Evolutionary conservation across 2,113 vertebrate genomes (phyloP), one percentile per base, ranked within the genome.

Genomic region (Bufo gargarizans): DNA sequence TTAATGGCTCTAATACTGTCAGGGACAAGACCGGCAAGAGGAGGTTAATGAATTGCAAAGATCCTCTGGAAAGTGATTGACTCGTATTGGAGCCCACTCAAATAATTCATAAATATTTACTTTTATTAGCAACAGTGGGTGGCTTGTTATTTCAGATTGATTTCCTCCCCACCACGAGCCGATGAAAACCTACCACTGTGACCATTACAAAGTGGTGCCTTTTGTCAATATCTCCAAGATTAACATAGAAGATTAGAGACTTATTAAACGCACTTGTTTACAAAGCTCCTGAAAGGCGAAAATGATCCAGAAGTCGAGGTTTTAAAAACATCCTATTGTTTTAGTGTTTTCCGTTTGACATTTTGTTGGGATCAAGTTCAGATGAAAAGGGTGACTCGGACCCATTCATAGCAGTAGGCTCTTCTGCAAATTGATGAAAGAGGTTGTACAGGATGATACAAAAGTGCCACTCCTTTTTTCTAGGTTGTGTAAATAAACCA

Each of bases 51-150:
- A 97, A 97, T 97, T 95, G 96, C 96, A 96, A 95, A 96, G 97
- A 97, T 97, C 96, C 96, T 95, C 96, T 96, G 96, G 95, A 94
- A 97, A 95, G 96, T 97, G 96, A 99, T 96, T 98, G 97, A 99
- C 97, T 97, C 94, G 95, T 96, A 96, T 97, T 96, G 97, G 97
- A 96, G 96, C 95, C 95, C 94, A 95, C 95, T 97, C 96, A 96
- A 96, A 97, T 97, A 96, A 96, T 97, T 99, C 98, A 99, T 99
- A 99, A 98, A 99, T 99, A 99, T 99, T 99, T 98, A 98, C 97
- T 96, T 96, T 94, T 96, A 97, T 96, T 96, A 96, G 95, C 95
- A 97, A 96, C 95, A 96, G 95, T 95, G 95, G 93, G 93, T 93
- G 95, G 95, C 95, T 95, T 95, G 95, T 96, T 96, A 95, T 96